phyloP scores from a whole-genome alignment of 2,113 vertebrate genomes.

The Climacteris rufus region DNA sequence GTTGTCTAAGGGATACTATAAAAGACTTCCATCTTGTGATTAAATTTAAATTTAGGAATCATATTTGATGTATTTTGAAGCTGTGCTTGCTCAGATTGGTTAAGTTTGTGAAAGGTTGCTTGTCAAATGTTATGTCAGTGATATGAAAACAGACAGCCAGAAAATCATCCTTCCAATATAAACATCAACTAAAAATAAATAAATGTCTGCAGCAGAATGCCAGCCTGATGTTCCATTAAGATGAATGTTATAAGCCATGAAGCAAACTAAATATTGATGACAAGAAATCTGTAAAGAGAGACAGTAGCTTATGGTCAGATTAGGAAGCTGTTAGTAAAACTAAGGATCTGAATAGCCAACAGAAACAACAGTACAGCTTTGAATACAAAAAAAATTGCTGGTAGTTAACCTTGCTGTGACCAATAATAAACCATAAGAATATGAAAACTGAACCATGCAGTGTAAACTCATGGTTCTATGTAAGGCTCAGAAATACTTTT shows the following conservation, averaged over 20 bases:
- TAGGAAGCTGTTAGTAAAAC: background rate
- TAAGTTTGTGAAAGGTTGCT: conserved; percentile 32
- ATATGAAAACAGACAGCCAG: conserved; percentile 39
- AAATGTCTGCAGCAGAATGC: conserved; percentile 33
- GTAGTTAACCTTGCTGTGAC: background rate
- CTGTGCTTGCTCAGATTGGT: background rate
- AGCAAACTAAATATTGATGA: conserved; percentile 34
- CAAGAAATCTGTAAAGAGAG: conserved; percentile 25
- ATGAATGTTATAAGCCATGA: background rate
- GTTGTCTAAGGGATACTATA: background rate
- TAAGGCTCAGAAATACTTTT: background rate
- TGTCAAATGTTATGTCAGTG: background rate
- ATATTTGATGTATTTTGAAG: conserved; percentile 23
- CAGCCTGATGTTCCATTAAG: conserved; percentile 33
- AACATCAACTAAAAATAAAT: conserved; percentile 43
- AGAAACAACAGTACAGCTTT: background rate
- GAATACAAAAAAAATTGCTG: background rate
- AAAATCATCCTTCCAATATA: conserved; percentile 27
- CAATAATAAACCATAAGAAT: background rate
- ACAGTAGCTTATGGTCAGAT: background rate
- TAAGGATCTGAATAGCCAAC: background rate
- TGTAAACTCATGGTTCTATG: background rate
- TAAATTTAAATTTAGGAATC: background rate
- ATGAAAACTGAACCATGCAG: background rate
- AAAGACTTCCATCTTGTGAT: background rate